These are phyloP conservation scores for Gobio occitaniae DNA, from an alignment of 2,797 vertebrate species.

Conservation along the genomic window DNA sequence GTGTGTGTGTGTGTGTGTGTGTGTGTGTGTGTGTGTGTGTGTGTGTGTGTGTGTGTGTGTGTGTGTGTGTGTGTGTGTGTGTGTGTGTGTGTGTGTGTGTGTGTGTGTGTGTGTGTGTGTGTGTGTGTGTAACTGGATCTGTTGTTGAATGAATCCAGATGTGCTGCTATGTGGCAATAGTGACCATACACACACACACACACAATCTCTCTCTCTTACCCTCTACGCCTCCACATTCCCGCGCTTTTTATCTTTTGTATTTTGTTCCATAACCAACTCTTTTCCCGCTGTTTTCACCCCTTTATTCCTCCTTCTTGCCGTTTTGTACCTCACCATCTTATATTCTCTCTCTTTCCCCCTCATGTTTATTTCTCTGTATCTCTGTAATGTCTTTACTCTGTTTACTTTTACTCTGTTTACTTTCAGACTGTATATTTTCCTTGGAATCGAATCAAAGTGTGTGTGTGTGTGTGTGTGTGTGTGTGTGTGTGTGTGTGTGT, in stretches of 20 bases:
- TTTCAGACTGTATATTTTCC: neutral
- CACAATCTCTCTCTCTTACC: neutral
- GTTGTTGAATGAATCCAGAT: constrained; percentile 79
- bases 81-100: too few species aligned
- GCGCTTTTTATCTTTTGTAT: neutral
- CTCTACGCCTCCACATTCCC: constrained; percentile 12
- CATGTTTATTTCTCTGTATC: neutral
- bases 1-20: too few species aligned
- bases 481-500: constrained; percentile 1
- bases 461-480: neutral
- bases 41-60: too few species aligned
- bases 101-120: constrained; percentile 41
- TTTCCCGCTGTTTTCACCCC: neutral
- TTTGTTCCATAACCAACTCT: neutral
- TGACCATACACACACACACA: constrained; percentile 32
- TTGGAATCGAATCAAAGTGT: constrained; percentile 15
- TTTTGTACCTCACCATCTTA: constrained; percentile 41
- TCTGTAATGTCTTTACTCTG: neutral
- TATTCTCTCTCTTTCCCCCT: constrained; percentile 26
- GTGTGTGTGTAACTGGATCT: constrained; percentile 73
- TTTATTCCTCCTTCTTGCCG: constrained; percentile 18
- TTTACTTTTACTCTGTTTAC: constrained; percentile 3
- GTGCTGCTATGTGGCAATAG: constrained; percentile 63
- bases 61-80: too few species aligned
- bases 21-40: too few species aligned